These are phyloP conservation scores for Scelioninae gen. 2 DNA, from an alignment of 2,888 invertebrate genomes.

Conservation along the genomic window DNA sequence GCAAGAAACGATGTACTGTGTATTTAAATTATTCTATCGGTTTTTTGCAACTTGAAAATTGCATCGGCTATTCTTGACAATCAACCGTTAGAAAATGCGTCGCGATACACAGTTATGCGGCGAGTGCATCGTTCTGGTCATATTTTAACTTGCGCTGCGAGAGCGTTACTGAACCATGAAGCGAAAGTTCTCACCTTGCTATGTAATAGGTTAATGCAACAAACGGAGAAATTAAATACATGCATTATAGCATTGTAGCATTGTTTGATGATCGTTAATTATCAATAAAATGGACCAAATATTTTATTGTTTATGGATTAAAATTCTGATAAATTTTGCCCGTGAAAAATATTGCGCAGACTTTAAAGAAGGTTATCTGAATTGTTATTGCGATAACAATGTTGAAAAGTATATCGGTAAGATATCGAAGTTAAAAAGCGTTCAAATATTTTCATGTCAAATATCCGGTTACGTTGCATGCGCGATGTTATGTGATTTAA, in stretches of 20 bases:
- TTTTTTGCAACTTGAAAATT: slow-evolving; percentile 52
- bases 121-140: slow-evolving; percentile 57
- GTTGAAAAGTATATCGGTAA: slow-evolving; percentile 9
- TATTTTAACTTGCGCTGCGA: slow-evolving; percentile 52
- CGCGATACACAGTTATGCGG: slow-evolving; percentile 60
- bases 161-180: slow-evolving; percentile 60
- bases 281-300: background rate
- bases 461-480: slow-evolving; percentile 28
- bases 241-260: slow-evolving; percentile 5
- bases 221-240: slow-evolving; percentile 44
- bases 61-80: slow-evolving; percentile 54
- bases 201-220: slow-evolving; percentile 55
- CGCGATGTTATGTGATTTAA: slow-evolving; percentile 23
- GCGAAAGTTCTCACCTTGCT: slow-evolving; percentile 60
- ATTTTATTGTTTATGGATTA: slow-evolving; percentile 8
- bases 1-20: slow-evolving; percentile 12
- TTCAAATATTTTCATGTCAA: slow-evolving; percentile 6
- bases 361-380: too few species aligned
- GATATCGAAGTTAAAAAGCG: background rate
- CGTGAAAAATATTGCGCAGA: background rate
- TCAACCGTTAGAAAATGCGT: slow-evolving; percentile 61
- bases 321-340: background rate
- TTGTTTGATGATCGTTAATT: slow-evolving; percentile 11
- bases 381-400: slow-evolving; percentile 11
- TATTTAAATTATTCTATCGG: slow-evolving; percentile 46